A percentile compares a stretch with the other conserved stretches of the same genome.
These are phyloP conservation scores for Hemithea aestivaria DNA, from an alignment of 2,888 invertebrate genomes.

Conservation along the genomic window DNA sequence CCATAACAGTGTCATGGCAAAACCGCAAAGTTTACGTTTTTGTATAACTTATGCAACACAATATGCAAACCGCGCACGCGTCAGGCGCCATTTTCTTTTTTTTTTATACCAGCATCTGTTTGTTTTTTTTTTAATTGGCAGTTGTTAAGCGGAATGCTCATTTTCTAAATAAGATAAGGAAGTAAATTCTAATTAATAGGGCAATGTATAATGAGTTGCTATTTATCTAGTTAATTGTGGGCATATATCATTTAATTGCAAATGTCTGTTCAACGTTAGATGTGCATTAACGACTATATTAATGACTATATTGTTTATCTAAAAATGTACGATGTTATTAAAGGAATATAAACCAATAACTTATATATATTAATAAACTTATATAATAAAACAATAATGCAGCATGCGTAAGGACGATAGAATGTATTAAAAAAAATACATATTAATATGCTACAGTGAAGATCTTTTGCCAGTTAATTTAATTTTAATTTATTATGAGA, in stretches of 20 bases:
- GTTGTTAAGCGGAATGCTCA: conserved; percentile 17
- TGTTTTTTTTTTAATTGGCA: conserved; percentile 15
- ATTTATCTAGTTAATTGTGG: conserved; percentile 12
- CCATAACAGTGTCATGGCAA: conserved; percentile 10
- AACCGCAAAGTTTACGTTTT: conserved; percentile 1
- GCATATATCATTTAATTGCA: not conserved
- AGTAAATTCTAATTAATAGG: conserved; percentile 11
- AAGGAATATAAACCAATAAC: no score
- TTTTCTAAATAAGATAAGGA: conserved; percentile 14
- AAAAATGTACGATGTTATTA: no score
- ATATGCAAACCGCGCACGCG: conserved; percentile 26
- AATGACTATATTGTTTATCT: no score
- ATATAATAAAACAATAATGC: no score
- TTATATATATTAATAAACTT: no score
- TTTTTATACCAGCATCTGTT: conserved; percentile 28
- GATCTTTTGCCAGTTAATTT: no score
- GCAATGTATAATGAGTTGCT: conserved; percentile 8
- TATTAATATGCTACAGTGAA: no score
- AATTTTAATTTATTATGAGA: no score
- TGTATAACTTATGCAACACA: conserved; percentile 10
- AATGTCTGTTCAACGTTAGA: no score
- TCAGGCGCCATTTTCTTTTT: conserved; percentile 27
- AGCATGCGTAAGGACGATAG: no score
- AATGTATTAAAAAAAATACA: no score
- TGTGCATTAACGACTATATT: no score